Evolutionary conservation across 2,888 invertebrate genomes (phyloP).

Genomic region (Papilio protenor): DNA sequence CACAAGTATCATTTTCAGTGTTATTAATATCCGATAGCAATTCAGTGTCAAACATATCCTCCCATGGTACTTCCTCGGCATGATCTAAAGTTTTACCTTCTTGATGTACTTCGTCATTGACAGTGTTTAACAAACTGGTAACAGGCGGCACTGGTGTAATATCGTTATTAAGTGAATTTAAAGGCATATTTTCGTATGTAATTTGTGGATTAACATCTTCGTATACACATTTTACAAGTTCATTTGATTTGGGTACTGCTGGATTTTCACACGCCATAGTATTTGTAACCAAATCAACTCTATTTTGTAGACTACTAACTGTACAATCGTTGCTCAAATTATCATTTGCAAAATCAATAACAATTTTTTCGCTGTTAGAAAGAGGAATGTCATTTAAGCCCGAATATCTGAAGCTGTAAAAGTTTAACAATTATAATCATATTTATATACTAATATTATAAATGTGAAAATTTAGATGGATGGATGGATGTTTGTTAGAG

Average conservation of each 20-base stretch:
- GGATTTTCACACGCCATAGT: neutral
- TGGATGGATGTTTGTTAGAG: too few species aligned
- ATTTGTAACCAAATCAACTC: neutral
- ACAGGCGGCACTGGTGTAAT: neutral
- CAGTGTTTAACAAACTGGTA: neutral
- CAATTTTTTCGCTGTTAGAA: neutral
- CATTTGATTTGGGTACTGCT: constrained; percentile 19
- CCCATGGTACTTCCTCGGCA: constrained; percentile 56
- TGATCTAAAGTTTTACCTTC: neutral
- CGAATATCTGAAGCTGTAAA: neutral
- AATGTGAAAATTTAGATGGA: too few species aligned
- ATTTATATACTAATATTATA: too few species aligned
- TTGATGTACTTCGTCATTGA: neutral
- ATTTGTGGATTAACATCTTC: neutral
- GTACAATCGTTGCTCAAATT: neutral
- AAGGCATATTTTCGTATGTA: neutral
- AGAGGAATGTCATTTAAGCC: neutral
- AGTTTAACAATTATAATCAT: neutral
- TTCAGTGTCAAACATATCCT: constrained; percentile 68
- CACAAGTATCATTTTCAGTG: constrained; percentile 45
- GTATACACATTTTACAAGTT: constrained; percentile 20
- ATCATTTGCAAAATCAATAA: neutral
- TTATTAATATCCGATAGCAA: constrained; percentile 49
- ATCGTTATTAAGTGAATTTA: neutral
- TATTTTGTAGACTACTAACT: neutral